These are phyloP conservation scores for Dromas ardeola DNA, from an alignment of 2,113 vertebrate species.

Conservation along the genomic window DNA sequence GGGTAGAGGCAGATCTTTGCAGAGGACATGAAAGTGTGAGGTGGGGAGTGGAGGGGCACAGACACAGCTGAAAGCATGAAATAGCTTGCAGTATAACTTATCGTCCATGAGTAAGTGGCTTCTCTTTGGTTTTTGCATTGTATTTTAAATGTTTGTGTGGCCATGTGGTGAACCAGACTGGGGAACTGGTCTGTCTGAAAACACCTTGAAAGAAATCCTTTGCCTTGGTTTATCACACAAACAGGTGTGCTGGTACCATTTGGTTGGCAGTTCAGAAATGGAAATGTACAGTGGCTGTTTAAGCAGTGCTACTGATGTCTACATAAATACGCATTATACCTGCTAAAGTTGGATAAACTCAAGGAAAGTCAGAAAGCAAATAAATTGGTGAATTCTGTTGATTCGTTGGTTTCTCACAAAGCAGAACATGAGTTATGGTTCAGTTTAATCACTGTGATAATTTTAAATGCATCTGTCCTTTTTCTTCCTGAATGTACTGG, in stretches of 20 bases:
- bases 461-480: background rate
- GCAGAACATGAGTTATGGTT: background rate
- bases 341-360: background rate
- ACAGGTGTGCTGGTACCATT: background rate
- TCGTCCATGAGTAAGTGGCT: background rate
- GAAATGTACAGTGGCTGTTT: background rate
- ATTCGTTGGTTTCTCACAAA: background rate
- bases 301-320: background rate
- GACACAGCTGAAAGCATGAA: background rate
- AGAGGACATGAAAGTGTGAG: background rate
- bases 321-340: background rate
- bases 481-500: background rate
- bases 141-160: background rate
- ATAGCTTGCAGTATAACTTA: background rate
- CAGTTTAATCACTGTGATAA: background rate
- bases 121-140: background rate
- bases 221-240: background rate
- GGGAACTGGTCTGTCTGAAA: background rate
- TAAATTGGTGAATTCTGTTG: background rate
- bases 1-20: background rate
- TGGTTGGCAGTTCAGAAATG: background rate
- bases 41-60: background rate
- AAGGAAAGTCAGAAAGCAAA: background rate
- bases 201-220: background rate
- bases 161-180: background rate